phyloP scores from a whole-genome alignment of 2,113 vertebrate genomes.

The Atrichornis clamosus region DNA sequence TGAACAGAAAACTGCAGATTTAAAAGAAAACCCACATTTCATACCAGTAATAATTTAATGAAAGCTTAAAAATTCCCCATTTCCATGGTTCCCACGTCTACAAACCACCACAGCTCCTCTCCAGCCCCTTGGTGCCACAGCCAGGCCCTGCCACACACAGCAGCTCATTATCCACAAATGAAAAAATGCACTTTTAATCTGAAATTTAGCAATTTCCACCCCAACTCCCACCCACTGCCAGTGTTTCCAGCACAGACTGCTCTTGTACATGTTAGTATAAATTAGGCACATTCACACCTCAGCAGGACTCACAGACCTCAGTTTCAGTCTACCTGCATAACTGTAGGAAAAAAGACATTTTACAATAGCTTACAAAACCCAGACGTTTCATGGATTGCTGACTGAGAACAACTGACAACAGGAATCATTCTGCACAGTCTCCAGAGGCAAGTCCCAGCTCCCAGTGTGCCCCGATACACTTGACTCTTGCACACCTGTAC shows the following conservation, averaged over 20 bases:
- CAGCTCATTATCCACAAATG: neutral
- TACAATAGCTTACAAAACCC: slow-evolving; percentile 6
- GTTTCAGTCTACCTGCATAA: neutral
- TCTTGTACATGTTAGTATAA: neutral
- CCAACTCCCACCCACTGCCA: neutral
- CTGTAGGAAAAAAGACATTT: neutral
- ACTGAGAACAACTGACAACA: neutral
- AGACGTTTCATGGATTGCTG: neutral
- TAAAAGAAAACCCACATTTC: neutral
- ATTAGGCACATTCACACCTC: neutral
- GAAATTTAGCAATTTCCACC: neutral
- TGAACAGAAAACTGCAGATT: neutral
- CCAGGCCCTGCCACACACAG: neutral
- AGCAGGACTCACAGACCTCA: neutral
- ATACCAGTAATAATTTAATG: neutral
- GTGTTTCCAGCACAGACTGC: neutral
- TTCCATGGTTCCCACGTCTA: neutral
- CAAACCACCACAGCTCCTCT: neutral
- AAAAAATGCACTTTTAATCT: neutral
- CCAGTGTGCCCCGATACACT: neutral
- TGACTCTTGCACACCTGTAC: neutral
- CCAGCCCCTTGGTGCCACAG: neutral
- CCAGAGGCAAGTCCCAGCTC: neutral
- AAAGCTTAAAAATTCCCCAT: neutral
- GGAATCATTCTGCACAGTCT: neutral